Evolutionary conservation across 2,113 vertebrate genomes (phyloP).

Genomic region (Oreocharis arfaki): DNA sequence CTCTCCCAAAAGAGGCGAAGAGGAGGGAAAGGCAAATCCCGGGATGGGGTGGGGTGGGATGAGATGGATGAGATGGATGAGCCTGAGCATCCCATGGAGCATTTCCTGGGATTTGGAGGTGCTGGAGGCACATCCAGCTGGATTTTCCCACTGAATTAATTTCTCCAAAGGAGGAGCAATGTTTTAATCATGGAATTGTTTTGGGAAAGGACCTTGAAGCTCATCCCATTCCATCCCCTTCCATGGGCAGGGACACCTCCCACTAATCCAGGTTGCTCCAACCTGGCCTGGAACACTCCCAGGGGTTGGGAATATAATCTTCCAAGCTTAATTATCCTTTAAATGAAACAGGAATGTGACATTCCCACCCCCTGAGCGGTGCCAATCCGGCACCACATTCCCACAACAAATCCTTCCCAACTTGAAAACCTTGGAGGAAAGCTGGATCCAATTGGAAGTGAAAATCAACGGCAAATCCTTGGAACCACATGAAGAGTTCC

Average conservation of each 20-base stretch:
- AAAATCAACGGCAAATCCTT: conserved; percentile 73
- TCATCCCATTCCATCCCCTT: not conserved
- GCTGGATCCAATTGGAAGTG: conserved; percentile 69
- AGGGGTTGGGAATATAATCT: not conserved
- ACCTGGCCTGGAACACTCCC: not conserved
- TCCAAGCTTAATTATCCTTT: conserved; percentile 1
- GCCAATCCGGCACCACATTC: not conserved
- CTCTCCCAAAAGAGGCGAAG: not conserved
- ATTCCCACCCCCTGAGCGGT: not conserved
- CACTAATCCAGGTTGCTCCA: not conserved
- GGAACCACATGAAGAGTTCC: conserved; percentile 70
- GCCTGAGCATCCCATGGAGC: not conserved
- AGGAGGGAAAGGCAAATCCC: not conserved
- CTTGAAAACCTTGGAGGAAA: conserved; percentile 7
- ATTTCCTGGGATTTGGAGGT: not conserved
- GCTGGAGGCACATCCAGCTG: not conserved
- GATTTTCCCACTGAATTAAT: not conserved
- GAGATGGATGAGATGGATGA: not conserved
- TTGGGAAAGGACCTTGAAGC: not conserved
- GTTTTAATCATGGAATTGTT: not conserved
- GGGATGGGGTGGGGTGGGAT: not conserved
- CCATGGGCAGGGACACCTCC: not conserved
- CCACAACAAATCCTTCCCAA: conserved; percentile 41
- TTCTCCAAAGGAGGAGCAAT: not conserved
- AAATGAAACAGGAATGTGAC: not conserved